Evolutionary conservation across 35 echinoderm and acorn worm genomes (phyloP), one percentile per base, ranked within the genome.

Genomic region (Eucidaris tribuloides): DNA sequence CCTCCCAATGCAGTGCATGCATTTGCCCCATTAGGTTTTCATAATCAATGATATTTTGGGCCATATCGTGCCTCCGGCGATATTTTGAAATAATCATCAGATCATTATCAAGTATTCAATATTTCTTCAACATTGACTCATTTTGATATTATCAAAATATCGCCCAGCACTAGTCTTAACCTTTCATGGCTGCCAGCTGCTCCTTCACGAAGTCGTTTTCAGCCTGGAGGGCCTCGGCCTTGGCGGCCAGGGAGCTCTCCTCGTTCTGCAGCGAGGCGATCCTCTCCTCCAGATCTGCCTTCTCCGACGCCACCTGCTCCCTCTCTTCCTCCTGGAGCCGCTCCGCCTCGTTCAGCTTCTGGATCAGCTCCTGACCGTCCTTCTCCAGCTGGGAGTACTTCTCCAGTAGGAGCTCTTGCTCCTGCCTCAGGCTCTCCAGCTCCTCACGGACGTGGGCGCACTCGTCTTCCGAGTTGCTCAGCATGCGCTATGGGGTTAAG

Each of bases 381-480:
- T 85, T 78, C 13, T 71, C 41, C 24, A 78, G 82, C 32, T 93
- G 70, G 40, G 90, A 65, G 56, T 99, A 84, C 78, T 99, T 99
- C 57, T 89, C 87, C 34, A 90, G 81, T 27, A 99, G 71, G 2
- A 76, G 64, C 1, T 90, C 54, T 54, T 93, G 87, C 58, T 99
- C 96, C 43, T 87, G 83, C 37, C 91, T 83, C 77, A 89, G 80
- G 39, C 90, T 86, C 23, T 93, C 96, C 6, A 89, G 65, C 61
- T 92, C 64, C 40, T 99, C 83, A 28, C 76, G 82, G 0, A 66
- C 52, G 54, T 99, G 91, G 1, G 85, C 39, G 32, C 91, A 87
- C 81, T 99, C 96, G 59, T 99, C 96, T 87, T 93, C 91, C 2
- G 96, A 93, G 84, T 93, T 99, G 42, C 76, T 90, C 65, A 99